Conservation (phyloP, 2,113 vertebrate species). For the Laticauda colubrina region DNA sequence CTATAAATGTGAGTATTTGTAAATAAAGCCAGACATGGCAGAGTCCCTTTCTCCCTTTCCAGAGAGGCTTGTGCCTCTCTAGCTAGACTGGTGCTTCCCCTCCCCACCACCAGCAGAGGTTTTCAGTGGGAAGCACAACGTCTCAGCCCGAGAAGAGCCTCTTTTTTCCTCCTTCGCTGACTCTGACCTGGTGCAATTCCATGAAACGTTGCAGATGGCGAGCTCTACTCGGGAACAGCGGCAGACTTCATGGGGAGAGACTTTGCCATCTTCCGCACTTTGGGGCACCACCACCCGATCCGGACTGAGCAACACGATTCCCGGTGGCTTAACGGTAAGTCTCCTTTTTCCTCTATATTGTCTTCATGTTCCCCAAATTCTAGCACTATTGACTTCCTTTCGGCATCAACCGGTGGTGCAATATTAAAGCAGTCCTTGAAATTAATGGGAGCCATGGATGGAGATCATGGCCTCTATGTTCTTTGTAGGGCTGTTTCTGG, state of each 20-base stretch:
- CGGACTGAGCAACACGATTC: constrained; percentile 98
- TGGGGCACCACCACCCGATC: constrained; percentile 95
- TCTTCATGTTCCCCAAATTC: neutral
- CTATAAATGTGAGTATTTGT: neutral
- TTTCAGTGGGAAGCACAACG: constrained; percentile 26
- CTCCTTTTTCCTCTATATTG: neutral
- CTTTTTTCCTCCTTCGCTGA: neutral
- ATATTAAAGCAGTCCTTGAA: constrained; percentile 41
- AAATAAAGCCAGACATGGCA: neutral
- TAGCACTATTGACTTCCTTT: constrained; percentile 5
- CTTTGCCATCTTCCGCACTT: constrained; percentile 96
- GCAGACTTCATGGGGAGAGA: constrained; percentile 99
- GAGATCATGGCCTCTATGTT: constrained; percentile 44
- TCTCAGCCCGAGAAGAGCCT: neutral
- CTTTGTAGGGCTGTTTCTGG: constrained; percentile 47
- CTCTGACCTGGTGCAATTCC: constrained; percentile 38
- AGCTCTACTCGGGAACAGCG: constrained; percentile 93
- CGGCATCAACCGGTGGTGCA: constrained; percentile 18
- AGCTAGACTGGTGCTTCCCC: neutral
- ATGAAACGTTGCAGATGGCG: constrained; percentile 80
- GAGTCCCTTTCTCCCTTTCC: constrained; percentile 1
- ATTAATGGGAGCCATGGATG: constrained; percentile 18
- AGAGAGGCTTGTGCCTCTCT: constrained; percentile 13
- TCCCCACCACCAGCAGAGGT: neutral
- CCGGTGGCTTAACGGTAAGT: constrained; percentile 95